Conservation (phyloP, 2,888 invertebrate genomes). For the Polyommatus icarus region DNA sequence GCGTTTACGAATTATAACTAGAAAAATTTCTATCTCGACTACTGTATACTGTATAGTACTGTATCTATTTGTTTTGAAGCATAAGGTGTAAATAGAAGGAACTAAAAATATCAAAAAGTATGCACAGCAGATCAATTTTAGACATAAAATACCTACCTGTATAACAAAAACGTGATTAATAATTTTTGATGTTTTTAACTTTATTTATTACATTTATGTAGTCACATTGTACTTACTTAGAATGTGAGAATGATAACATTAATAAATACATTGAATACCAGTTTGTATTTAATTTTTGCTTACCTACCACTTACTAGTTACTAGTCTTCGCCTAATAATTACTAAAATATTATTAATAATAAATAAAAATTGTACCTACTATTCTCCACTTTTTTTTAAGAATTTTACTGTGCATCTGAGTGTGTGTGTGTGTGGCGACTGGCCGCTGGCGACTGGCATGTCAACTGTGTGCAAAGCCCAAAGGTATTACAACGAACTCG, state of each 20-base stretch:
- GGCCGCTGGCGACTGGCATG: too few relatives aligned
- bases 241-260: constrained; percentile 73
- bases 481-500: too few relatives aligned
- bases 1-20: neutral
- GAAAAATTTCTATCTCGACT: neutral
- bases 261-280: constrained; percentile 66
- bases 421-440: too few relatives aligned
- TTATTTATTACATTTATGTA: constrained; percentile 71
- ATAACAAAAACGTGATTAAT: constrained; percentile 42
- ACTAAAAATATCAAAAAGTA: constrained; percentile 15
- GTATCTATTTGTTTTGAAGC: constrained; percentile 2
- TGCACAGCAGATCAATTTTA: constrained; percentile 24
- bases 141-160: constrained; percentile 3
- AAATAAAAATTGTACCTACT: too few relatives aligned
- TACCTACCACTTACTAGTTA: too few relatives aligned
- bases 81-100: constrained; percentile 24
- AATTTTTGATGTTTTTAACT: constrained; percentile 60
- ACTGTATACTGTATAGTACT: constrained; percentile 22
- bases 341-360: too few relatives aligned
- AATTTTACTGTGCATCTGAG: too few relatives aligned
- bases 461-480: too few relatives aligned
- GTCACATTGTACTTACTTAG: constrained; percentile 74
- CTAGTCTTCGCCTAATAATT: too few relatives aligned
- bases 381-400: too few relatives aligned
- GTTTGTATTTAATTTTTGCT: constrained; percentile 36